These are phyloP conservation scores for Pyralis farinalis DNA, from an alignment of 2,888 invertebrate species.

Conservation along the genomic window DNA sequence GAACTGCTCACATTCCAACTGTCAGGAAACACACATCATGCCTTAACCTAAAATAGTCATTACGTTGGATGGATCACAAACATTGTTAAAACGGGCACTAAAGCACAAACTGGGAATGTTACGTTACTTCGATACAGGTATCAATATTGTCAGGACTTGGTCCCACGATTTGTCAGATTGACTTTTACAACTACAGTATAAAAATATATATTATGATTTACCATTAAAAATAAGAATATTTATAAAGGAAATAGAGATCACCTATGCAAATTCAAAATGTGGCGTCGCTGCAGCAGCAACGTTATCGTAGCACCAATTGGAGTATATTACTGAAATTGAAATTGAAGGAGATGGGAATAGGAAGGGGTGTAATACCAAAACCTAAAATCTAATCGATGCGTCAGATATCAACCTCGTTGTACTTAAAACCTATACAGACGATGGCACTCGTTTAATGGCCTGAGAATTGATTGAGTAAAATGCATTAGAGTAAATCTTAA, in stretches of 20 bases:
- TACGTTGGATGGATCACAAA: slow-evolving; percentile 77
- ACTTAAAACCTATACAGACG: slow-evolving; percentile 73
- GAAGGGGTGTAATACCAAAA: slow-evolving; percentile 26
- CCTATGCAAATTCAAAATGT: slow-evolving; percentile 47
- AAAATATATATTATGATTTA: slow-evolving; percentile 64
- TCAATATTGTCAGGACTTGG: slow-evolving; percentile 62
- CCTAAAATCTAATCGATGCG: slow-evolving; percentile 55
- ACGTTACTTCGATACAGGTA: slow-evolving; percentile 74
- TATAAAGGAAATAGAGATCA: slow-evolving; percentile 70
- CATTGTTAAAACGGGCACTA: slow-evolving; percentile 67
- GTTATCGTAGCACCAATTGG: slow-evolving; percentile 51
- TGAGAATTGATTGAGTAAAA: slow-evolving; percentile 79
- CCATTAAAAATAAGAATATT: slow-evolving; percentile 54
- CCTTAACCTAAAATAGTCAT: slow-evolving; percentile 64
- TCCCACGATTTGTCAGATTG: slow-evolving; percentile 31
- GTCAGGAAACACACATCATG: slow-evolving; percentile 68
- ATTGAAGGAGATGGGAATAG: slow-evolving; percentile 28
- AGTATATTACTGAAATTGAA: slow-evolving; percentile 22
- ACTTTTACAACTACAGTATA: slow-evolving; percentile 56
- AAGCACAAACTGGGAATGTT: slow-evolving; percentile 79
- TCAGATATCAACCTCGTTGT: slow-evolving; percentile 57
- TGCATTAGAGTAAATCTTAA: slow-evolving; percentile 72
- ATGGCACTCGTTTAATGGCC: slow-evolving; percentile 80
- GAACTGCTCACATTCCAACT: slow-evolving; percentile 34
- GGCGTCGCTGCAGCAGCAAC: slow-evolving; percentile 63